Evolutionary conservation across 2,113 vertebrate genomes (phyloP).

Genomic region (Sinosuthora webbiana): DNA sequence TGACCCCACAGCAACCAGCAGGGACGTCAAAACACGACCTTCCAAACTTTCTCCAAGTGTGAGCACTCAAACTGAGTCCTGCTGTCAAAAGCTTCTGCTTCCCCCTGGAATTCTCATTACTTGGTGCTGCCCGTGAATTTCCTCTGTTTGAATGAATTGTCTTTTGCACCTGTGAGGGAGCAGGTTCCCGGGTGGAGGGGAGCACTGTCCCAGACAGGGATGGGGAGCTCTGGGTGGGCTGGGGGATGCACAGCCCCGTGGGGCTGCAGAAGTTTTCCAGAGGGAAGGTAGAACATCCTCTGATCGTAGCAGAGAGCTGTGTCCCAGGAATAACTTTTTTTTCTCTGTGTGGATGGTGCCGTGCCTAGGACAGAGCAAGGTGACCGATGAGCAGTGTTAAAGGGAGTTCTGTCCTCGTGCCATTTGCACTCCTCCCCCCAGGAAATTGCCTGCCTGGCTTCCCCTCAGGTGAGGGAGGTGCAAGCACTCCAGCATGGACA

Average conservation of each 20-base stretch:
- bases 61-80: not conserved
- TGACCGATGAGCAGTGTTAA: not conserved
- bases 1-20: not conserved
- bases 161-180: not conserved
- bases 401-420: not conserved
- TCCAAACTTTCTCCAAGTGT: not conserved
- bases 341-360: not conserved
- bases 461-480: not conserved
- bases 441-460: not conserved
- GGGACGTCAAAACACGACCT: not conserved
- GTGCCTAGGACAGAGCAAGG: not conserved
- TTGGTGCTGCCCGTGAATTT: not conserved
- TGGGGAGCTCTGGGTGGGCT: not conserved
- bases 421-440: not conserved
- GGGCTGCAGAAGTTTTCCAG: not conserved
- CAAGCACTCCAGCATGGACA: not conserved
- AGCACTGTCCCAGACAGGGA: accelerated
- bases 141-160: not conserved
- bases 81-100: not conserved
- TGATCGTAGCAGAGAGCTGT: not conserved
- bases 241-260: accelerated
- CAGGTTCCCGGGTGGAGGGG: not conserved
- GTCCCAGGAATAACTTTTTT: not conserved
- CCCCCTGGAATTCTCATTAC: accelerated
- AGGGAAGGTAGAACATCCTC: not conserved